phyloP scores from a whole-genome alignment of 2,113 vertebrate species.

The Callipepla squamata region DNA sequence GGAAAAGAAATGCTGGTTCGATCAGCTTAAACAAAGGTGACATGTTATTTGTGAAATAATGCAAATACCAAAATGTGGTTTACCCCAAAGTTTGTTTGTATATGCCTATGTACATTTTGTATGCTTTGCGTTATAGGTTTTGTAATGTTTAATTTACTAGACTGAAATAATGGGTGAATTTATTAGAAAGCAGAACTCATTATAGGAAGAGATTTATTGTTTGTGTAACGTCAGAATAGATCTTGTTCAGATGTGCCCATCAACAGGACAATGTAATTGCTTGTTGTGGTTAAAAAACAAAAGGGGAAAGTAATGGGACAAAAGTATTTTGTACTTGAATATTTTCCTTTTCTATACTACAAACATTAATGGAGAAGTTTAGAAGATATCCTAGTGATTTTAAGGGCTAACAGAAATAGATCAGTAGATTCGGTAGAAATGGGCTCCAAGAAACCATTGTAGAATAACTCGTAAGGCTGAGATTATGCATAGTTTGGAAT shows the following conservation, averaged over 20 bases:
- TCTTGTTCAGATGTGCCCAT: slow-evolving; percentile 68
- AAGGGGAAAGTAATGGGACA: slow-evolving; percentile 24
- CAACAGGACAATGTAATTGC: slow-evolving; percentile 57
- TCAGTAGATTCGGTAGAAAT: not conserved
- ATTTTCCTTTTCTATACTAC: not conserved
- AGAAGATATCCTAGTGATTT: not conserved
- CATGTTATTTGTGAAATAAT: slow-evolving; percentile 78
- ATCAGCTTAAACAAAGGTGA: slow-evolving; percentile 76
- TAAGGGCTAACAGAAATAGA: not conserved
- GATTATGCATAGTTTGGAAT: not conserved
- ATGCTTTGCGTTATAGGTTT: not conserved
- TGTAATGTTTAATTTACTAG: slow-evolving; percentile 69
- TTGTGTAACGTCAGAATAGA: slow-evolving; percentile 76
- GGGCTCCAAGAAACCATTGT: not conserved
- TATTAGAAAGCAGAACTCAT: slow-evolving; percentile 77
- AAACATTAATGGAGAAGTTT: not conserved
- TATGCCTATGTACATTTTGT: not conserved
- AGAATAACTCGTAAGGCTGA: not conserved
- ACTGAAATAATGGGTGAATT: slow-evolving; percentile 78
- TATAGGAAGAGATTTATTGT: slow-evolving; percentile 76
- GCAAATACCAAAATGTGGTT: slow-evolving; percentile 69
- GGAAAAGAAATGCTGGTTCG: slow-evolving; percentile 62
- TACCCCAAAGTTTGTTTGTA: slow-evolving; percentile 61
- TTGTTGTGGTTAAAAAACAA: not conserved
- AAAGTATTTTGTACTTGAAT: slow-evolving; percentile 38